Evolutionary conservation across 1,140 invertebrate species (phyloP).

Genomic region (Ostrea denselamellosa): DNA sequence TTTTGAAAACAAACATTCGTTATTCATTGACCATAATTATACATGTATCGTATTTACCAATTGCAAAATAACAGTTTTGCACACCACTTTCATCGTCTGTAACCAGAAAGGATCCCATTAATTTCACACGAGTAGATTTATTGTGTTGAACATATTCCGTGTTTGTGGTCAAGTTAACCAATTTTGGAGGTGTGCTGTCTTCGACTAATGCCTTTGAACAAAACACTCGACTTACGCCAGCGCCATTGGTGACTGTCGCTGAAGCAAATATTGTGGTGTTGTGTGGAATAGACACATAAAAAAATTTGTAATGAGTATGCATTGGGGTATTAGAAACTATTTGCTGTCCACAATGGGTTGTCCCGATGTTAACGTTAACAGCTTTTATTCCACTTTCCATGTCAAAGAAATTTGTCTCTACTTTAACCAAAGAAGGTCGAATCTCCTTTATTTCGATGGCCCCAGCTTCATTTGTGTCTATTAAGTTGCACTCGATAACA

Average conservation of each 20-base stretch:
- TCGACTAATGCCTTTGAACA: not conserved
- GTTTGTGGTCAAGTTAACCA: not conserved
- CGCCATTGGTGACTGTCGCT: not conserved
- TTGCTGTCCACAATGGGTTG: not conserved
- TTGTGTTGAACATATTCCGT: not conserved
- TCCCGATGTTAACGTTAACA: not conserved
- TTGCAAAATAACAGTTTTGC: not conserved
- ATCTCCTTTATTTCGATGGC: not conserved
- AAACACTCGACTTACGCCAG: constrained; percentile 1
- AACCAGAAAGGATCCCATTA: not conserved
- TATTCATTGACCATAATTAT: not conserved
- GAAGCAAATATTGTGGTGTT: not conserved
- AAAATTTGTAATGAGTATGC: not conserved
- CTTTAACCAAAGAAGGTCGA: not conserved
- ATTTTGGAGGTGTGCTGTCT: not conserved
- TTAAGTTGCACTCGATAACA: not conserved
- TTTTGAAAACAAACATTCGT: no score
- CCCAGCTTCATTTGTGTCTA: not conserved
- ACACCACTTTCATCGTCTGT: not conserved
- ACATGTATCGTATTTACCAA: not conserved
- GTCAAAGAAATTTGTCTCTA: not conserved
- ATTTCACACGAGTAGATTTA: not conserved
- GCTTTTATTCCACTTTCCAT: constrained; percentile 19
- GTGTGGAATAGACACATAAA: not conserved
- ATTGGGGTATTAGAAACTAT: not conserved